Conservation (phyloP, 2,113 vertebrate species). For the Hippocampus guttulatus region DNA sequence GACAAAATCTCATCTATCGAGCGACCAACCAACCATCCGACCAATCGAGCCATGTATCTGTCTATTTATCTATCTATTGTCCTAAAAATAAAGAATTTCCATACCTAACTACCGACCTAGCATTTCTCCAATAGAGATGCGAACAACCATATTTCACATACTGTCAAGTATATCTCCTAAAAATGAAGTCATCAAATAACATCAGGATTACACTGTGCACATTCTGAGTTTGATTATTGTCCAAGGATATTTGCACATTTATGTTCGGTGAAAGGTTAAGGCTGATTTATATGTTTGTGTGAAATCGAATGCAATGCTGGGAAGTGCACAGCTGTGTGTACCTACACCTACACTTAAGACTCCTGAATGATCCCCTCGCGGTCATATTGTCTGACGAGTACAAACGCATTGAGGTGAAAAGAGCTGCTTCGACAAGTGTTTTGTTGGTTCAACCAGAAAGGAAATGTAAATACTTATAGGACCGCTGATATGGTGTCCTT, state of each 20-base stretch:
- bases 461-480: neutral
- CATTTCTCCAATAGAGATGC: neutral
- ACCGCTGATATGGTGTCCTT: neutral
- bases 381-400: neutral
- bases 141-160: neutral
- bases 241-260: neutral
- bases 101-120: neutral
- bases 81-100: no score
- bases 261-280: neutral
- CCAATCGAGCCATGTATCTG: no score
- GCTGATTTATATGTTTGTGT: slow-evolving; percentile 3
- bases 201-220: neutral
- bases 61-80: neutral
- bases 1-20: neutral
- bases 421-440: neutral
- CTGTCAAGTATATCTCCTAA: neutral
- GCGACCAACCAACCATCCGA: no score
- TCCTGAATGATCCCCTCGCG: neutral
- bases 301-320: neutral
- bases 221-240: neutral
- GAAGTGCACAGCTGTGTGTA: slow-evolving; percentile 2
- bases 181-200: neutral
- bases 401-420: neutral
- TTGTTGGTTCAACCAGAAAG: neutral
- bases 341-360: neutral